phyloP scores from a whole-genome alignment of 2,113 vertebrate genomes.

The Sceloporus tristichus region DNA sequence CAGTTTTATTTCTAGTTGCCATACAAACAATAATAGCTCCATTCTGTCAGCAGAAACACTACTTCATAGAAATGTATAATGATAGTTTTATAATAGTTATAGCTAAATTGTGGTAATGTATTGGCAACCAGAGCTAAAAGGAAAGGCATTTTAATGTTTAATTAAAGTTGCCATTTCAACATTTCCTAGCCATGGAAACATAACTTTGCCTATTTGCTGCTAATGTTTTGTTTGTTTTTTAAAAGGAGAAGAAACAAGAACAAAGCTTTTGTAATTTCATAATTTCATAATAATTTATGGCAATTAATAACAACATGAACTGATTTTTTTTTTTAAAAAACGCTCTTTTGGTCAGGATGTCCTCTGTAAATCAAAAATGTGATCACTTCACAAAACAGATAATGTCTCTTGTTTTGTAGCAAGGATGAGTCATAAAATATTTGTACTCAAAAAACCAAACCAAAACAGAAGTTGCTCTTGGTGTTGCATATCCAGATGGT shows the following conservation, averaged over 20 bases:
- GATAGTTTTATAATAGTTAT: conserved; percentile 43
- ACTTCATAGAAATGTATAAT: background rate
- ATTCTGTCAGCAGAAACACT: background rate
- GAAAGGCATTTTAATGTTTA: conserved; percentile 36
- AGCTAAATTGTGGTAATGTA: conserved; percentile 30
- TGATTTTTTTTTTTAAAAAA: conserved; percentile 31
- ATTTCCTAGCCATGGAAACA: conserved; percentile 43
- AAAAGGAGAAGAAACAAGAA: conserved; percentile 37
- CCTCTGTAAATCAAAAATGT: conserved; percentile 48
- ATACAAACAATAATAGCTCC: conserved; percentile 13
- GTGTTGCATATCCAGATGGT: conserved; percentile 46
- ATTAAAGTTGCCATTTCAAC: conserved; percentile 15
- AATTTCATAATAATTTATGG: conserved; percentile 35
- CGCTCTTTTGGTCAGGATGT: conserved; percentile 42
- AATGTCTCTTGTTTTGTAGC: conserved; percentile 13
- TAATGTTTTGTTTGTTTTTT: background rate
- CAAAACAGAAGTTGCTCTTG: background rate
- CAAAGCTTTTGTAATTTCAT: conserved; percentile 36
- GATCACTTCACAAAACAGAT: conserved; percentile 53
- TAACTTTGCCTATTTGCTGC: background rate
- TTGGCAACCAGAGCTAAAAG: conserved; percentile 46
- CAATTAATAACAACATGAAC: conserved; percentile 55
- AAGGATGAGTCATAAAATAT: conserved; percentile 44
- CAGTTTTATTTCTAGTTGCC: conserved; percentile 23
- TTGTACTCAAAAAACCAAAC: conserved; percentile 20